A percentile compares a stretch with the other conserved stretches of the same genome.
phyloP scores from a whole-genome alignment of 2,888 invertebrate genomes.

The Zonitis immaculata region DNA sequence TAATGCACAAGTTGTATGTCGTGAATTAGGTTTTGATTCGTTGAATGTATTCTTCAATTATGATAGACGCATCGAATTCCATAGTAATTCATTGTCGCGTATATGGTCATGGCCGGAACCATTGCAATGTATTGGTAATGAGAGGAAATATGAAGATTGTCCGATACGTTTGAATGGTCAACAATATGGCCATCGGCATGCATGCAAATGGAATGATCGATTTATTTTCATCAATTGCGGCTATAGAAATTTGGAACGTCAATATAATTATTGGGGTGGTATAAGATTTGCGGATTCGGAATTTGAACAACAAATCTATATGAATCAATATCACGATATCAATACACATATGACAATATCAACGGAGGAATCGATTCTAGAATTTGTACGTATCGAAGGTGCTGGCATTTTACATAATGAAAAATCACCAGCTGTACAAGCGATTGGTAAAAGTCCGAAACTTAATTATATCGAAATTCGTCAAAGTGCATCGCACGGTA shows the following conservation, averaged over 20 bases:
- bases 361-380: slow-evolving; percentile 70
- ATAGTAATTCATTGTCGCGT: slow-evolving; percentile 79
- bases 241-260: slow-evolving; percentile 59
- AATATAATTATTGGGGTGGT: slow-evolving; percentile 90
- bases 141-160: slow-evolving; percentile 73
- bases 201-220: slow-evolving; percentile 83
- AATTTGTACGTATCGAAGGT: slow-evolving; percentile 78
- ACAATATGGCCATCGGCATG: slow-evolving; percentile 76
- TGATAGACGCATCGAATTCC: slow-evolving; percentile 81
- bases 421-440: slow-evolving; percentile 87
- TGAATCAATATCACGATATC: slow-evolving; percentile 75
- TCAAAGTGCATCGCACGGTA: slow-evolving; percentile 84
- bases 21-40: slow-evolving; percentile 85
- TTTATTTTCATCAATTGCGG: slow-evolving; percentile 93
- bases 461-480: slow-evolving; percentile 78
- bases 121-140: slow-evolving; percentile 74
- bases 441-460: slow-evolving; percentile 79
- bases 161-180: slow-evolving; percentile 87
- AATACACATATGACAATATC: slow-evolving; percentile 69
- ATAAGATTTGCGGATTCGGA: slow-evolving; percentile 86
- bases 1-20: slow-evolving; percentile 94
- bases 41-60: slow-evolving; percentile 85
- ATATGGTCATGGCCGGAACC: slow-evolving; percentile 97
- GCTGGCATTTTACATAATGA: slow-evolving; percentile 96
- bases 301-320: slow-evolving; percentile 82